Conservation (phyloP, 2,888 invertebrate genomes). For the Drosophila borborema region DNA sequence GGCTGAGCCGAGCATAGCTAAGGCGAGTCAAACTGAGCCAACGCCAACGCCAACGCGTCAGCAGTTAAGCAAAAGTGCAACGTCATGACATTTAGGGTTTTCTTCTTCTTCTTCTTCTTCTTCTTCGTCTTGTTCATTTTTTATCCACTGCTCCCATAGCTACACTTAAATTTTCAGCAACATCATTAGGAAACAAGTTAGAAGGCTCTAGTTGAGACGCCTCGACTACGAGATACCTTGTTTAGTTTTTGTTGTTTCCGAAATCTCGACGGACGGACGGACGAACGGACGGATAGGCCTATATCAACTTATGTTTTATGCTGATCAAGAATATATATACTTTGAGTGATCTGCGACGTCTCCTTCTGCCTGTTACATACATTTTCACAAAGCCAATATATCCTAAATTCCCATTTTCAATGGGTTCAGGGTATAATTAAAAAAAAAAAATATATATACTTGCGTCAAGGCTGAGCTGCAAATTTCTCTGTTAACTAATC, state of each 20-base stretch:
- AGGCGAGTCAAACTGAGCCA: slow-evolving; percentile 4
- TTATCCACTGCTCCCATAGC: slow-evolving; percentile 10
- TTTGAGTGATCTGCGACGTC: no score
- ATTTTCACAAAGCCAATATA: no score
- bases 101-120: not conserved
- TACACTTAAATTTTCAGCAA: slow-evolving; percentile 38
- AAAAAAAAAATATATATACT: slow-evolving; percentile 43
- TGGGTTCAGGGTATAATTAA: slow-evolving; percentile 37
- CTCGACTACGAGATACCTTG: no score
- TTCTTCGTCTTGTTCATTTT: not conserved
- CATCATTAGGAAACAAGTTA: slow-evolving; percentile 64
- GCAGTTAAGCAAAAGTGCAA: slow-evolving; percentile 59
- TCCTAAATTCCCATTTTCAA: no score
- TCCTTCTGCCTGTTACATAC: no score
- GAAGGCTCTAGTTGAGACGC: no score
- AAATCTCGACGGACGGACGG: no score
- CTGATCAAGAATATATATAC: no score
- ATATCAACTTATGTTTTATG: no score
- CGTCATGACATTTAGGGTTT: slow-evolving; percentile 50
- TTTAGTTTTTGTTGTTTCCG: no score
- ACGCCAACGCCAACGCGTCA: slow-evolving; percentile 44
- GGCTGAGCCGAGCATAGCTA: not conserved
- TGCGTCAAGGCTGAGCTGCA: slow-evolving; percentile 3
- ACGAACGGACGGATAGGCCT: no score
- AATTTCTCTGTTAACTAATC: slow-evolving; percentile 1